Evolutionary conservation across 2,797 vertebrate genomes (phyloP), one percentile per base, ranked within the genome.

Genomic region (Gymnoscopelus microlampas): DNA sequence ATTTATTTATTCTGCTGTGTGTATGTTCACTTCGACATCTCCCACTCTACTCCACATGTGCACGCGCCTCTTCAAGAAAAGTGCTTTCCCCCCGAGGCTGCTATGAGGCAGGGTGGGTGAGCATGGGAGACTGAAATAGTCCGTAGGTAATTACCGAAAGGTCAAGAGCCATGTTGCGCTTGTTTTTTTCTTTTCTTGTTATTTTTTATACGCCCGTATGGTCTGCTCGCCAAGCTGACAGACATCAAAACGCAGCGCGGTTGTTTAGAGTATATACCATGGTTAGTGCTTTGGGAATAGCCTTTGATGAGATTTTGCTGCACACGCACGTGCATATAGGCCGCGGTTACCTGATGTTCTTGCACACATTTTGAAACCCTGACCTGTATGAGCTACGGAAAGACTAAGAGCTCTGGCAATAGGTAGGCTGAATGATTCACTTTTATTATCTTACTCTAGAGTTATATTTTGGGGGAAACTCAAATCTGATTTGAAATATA

Each of bases 101-200:
- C 39, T 44, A 8, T 44, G 64, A 4, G n/a, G 13, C 26, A 51
- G 5, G 15, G 5, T 7, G 5, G 53, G 15, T n/a, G 44, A 67
- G 64, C 67, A 66, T 67, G 65, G 77, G 80, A 74, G 76, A 60
- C 48, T 69, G 73, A 84, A 83, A 82, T 80, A 80, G 77, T 81
- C 83, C 14, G 58, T 1, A 63, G 79, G 76, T 88, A 89, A 88
- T 90, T 88, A 90, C 71, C 71, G 66, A 88, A 89, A 89, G 83
- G 87, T 90, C 84, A 88, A 87, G 76, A 83, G 83, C 67, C 73
- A 77, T 84, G 79, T 84, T 83, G 71, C 75, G 75, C 83, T 80
- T 76, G 76, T 87, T 90, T 88, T 39, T 44, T 44, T 3, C 1
- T 44, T 10, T 10, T 10, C 5, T 44, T 8, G 8, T 44, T 2